Percentiles rank a stretch among this genome's conserved stretches.
phyloP scores from a whole-genome alignment of 2,113 vertebrate genomes.

The Tragelaphus scriptus region DNA sequence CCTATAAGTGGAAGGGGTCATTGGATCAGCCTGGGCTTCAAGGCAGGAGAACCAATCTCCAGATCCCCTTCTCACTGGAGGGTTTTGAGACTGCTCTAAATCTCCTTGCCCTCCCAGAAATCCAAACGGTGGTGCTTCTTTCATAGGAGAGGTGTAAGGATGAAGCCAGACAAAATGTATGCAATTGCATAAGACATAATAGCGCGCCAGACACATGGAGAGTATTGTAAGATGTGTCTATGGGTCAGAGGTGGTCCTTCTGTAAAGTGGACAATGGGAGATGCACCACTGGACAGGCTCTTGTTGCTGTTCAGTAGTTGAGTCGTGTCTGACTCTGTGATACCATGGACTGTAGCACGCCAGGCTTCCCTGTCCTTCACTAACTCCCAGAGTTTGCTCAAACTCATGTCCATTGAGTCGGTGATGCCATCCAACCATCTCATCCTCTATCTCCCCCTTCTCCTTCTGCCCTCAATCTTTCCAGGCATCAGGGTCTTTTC shows the following conservation, averaged over 20 bases:
- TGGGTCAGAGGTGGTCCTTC: not conserved
- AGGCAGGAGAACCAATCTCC: fast-evolving
- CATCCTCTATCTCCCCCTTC: not conserved
- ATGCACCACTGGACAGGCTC: not conserved
- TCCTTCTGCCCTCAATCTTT: not conserved
- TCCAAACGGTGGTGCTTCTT: not conserved
- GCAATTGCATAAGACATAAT: not conserved
- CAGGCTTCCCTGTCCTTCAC: not conserved
- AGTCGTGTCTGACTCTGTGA: not conserved
- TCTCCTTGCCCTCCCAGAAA: not conserved
- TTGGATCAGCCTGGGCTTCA: not conserved
- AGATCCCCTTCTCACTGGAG: not conserved
- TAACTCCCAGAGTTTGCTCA: not conserved
- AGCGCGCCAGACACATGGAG: not conserved
- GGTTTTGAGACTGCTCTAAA: not conserved
- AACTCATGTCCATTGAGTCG: not conserved
- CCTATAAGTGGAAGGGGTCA: fast-evolving
- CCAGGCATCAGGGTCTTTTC: not conserved
- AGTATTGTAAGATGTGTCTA: fast-evolving
- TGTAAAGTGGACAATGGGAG: not conserved
- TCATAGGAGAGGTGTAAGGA: not conserved
- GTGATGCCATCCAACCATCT: not conserved
- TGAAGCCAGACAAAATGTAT: not conserved
- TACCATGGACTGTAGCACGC: not conserved
- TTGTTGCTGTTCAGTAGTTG: not conserved